phyloP scores from a whole-genome alignment of 2,888 invertebrate species.

The Clusia tigrina region DNA sequence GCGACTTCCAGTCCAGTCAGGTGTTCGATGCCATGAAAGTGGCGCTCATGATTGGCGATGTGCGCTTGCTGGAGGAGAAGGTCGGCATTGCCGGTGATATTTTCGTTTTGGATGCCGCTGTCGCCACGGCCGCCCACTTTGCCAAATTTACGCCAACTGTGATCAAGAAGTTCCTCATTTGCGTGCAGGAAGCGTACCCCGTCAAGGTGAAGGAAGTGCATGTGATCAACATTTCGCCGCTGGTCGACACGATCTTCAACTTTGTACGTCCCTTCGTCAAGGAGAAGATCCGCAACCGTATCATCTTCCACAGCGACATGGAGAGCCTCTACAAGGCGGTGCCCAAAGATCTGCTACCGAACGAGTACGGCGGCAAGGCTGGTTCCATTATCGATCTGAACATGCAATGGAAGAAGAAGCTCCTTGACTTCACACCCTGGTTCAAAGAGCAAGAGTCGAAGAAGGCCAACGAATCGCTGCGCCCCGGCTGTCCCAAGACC shows the following conservation, averaged over 20 bases:
- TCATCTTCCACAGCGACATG: slow-evolving; percentile 78
- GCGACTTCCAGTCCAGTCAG: slow-evolving; percentile 75
- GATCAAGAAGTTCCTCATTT: slow-evolving; percentile 85
- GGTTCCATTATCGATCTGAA: slow-evolving; percentile 77
- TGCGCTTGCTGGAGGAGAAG: slow-evolving; percentile 78
- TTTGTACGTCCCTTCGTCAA: slow-evolving; percentile 88
- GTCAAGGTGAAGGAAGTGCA: slow-evolving; percentile 88
- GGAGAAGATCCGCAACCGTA: slow-evolving; percentile 85
- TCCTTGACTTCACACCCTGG: slow-evolving; percentile 81
- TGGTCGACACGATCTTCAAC: slow-evolving; percentile 84
- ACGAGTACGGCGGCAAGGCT: slow-evolving; percentile 84
- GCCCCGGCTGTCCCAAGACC: slow-evolving; percentile 86
- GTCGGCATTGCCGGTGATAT: slow-evolving; percentile 86
- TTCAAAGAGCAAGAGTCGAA: slow-evolving; percentile 80
- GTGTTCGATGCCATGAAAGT: slow-evolving; percentile 83
- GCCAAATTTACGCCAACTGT: slow-evolving; percentile 83
- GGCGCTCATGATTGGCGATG: slow-evolving; percentile 84
- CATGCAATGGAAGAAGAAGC: slow-evolving; percentile 79
- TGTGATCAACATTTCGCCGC: slow-evolving; percentile 82
- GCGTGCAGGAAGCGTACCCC: slow-evolving; percentile 88
- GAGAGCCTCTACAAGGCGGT: slow-evolving; percentile 80
- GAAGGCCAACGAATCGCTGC: slow-evolving; percentile 80
- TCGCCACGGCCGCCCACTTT: slow-evolving; percentile 81
- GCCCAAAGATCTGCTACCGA: slow-evolving; percentile 80
- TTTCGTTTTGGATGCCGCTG: slow-evolving; percentile 80